A percentile compares a stretch with the other conserved stretches of the same genome.
These are phyloP conservation scores for Hiodon alosoides DNA, from an alignment of 2,113 vertebrate genomes.

Conservation along the genomic window DNA sequence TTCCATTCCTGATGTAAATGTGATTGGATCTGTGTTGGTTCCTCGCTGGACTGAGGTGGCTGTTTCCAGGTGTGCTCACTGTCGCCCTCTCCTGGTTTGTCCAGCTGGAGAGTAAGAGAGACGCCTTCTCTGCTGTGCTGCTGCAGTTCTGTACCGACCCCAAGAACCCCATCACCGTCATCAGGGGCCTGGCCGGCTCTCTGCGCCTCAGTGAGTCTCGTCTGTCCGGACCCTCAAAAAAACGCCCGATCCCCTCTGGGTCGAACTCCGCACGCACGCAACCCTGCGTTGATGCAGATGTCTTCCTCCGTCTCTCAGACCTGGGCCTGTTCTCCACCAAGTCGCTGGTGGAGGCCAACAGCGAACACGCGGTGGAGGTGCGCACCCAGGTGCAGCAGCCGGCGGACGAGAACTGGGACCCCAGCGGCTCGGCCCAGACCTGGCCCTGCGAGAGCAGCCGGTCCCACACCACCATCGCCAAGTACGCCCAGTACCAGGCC, in stretches of 20 bases:
- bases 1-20: background rate
- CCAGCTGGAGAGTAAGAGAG: conserved; percentile 85
- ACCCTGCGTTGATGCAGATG: no score
- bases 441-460: conserved; percentile 91
- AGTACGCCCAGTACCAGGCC: conserved; percentile 88
- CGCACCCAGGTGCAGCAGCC: conserved; percentile 89
- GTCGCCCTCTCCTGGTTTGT: conserved; percentile 7
- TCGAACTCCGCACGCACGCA: background rate
- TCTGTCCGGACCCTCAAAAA: background rate
- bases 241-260: background rate
- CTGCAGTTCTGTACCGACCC: conserved; percentile 87
- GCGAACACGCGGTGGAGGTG: conserved; percentile 80
- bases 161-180: conserved; percentile 86
- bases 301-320: conserved; percentile 50
- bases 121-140: conserved; percentile 82
- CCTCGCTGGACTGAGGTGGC: background rate
- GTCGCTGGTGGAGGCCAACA: conserved; percentile 82
- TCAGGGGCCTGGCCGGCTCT: conserved; percentile 83
- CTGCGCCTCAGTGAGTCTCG: conserved; percentile 77
- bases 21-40: conserved; percentile 17
- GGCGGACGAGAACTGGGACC: conserved; percentile 85
- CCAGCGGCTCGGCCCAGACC: conserved; percentile 66
- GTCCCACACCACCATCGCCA: conserved; percentile 87
- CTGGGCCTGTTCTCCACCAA: conserved; percentile 88
- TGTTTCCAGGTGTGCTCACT: background rate